A percentile compares a stretch with the other conserved stretches of the same genome.
phyloP scores from a whole-genome alignment of 2,113 vertebrate genomes.

The Bubalus kerabau region DNA sequence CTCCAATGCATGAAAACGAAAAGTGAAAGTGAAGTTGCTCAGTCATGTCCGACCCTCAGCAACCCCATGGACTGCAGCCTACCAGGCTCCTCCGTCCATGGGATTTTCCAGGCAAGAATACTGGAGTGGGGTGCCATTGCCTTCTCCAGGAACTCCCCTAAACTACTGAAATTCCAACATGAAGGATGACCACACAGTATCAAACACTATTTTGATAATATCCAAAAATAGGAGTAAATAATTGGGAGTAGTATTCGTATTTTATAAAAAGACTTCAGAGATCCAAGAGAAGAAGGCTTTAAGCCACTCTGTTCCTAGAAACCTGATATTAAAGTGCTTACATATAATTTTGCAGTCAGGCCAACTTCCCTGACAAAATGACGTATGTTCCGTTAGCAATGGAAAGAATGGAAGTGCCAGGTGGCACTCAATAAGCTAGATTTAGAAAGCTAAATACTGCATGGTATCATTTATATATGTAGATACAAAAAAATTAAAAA shows the following conservation, averaged over 20 bases:
- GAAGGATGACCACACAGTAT: neutral
- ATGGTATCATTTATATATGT: neutral
- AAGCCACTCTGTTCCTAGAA: neutral
- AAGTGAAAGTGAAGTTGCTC: no score
- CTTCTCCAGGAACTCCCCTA: neutral
- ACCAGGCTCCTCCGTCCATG: no score
- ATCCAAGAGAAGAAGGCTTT: neutral
- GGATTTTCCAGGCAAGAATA: no score
- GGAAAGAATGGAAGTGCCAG: neutral
- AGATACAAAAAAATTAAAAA: neutral
- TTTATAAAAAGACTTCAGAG: neutral
- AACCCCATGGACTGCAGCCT: no score
- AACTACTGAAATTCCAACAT: neutral
- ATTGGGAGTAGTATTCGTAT: neutral
- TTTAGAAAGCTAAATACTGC: neutral
- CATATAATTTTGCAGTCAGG: neutral
- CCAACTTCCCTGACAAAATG: neutral
- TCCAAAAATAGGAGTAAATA: neutral
- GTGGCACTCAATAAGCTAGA: neutral
- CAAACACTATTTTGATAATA: neutral
- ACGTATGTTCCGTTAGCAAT: neutral
- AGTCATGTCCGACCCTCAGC: no score
- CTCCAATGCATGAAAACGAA: no score
- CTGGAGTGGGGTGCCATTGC: no score
- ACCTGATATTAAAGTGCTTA: neutral